Base-by-base conservation (phyloP, 2,797 vertebrate genomes). In the Artibeus lituratus region DNA sequence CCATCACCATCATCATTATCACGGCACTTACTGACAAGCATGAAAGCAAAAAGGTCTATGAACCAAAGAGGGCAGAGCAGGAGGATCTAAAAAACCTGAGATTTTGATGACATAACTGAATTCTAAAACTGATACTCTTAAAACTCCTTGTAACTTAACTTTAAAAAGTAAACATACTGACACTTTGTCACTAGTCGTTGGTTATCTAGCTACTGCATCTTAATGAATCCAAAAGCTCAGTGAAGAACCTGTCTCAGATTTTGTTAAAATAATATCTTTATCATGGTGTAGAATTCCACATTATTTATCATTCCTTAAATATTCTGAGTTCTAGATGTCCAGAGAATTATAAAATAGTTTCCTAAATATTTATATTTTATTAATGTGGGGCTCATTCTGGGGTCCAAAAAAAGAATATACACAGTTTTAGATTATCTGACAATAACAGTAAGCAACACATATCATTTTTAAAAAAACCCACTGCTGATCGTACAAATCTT, bases 311-410 rank as follows among this genome's bases (percentile, higher is more conserved):
- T n/a, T 85, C 39, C 44, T 78, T 92, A 92, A 73, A 51, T 57
- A 87, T 80, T 95, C 26, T 84, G 21, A 21, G n/a, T 53, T 83
- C 57, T 51, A 85, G 65, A 69, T 84, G 5, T 93, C 35, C 84
- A n/a, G 19, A 90, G 26, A 90, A 53, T 69, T 78, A 82, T 69
- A 15, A 82, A 94, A 73, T 26, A 21, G 32, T 62, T 90, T 84
- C 44, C 77, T 87, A 83, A 96, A 95, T 57, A 85, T 57, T 49
- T 95, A 9, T 72, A 77, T 84, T 83, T 87, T 84, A 91, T 44
- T 80, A 91, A 87, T 59, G 87, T 69, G 51, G 51, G 16, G 53
- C 3, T 93, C 59, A 94, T 51, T 90, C 87, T 90, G 83, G 19
- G 51, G 19, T 83, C 49, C 53, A 90, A 59, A 86, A 18, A 59